Conservation (phyloP, 1,140 invertebrate genomes). For the Latrodectus geometricus region DNA sequence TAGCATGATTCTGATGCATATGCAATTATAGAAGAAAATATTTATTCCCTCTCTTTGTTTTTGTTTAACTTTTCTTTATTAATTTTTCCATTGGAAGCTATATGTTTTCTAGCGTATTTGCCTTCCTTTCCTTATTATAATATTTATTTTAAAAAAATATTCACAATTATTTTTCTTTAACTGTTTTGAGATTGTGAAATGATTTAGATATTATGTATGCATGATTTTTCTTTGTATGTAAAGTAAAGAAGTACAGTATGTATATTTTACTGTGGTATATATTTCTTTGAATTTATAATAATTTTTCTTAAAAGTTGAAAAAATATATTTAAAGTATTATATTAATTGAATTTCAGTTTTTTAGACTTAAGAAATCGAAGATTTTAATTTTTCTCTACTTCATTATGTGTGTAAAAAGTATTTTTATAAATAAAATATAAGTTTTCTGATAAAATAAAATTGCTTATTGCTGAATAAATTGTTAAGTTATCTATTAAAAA, state of each 20-base stretch:
- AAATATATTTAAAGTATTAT: background rate
- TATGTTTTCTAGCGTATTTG: too few species aligned
- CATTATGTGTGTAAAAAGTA: too few species aligned
- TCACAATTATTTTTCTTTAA: background rate
- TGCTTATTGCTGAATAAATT: too few species aligned
- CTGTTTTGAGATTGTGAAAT: background rate
- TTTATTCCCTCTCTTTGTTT: background rate
- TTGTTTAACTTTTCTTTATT: background rate
- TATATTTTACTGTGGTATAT: background rate
- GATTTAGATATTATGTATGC: background rate
- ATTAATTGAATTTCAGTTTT: too few species aligned
- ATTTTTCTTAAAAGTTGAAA: background rate
- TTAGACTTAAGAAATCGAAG: too few species aligned
- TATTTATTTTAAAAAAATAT: background rate
- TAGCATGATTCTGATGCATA: conserved; percentile 33
- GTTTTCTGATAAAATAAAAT: too few species aligned
- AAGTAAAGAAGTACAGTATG: background rate
- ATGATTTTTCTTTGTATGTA: background rate
- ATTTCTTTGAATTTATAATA: conserved; percentile 19
- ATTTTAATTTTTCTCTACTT: too few species aligned
- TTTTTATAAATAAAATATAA: too few species aligned
- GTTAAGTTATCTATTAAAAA: too few species aligned
- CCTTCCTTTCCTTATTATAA: too few species aligned
- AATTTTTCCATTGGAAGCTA: background rate
- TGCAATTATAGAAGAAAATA: conserved; percentile 1